phyloP scores from a whole-genome alignment of 2,113 vertebrate species.

The Sclerurus mexicanus region DNA sequence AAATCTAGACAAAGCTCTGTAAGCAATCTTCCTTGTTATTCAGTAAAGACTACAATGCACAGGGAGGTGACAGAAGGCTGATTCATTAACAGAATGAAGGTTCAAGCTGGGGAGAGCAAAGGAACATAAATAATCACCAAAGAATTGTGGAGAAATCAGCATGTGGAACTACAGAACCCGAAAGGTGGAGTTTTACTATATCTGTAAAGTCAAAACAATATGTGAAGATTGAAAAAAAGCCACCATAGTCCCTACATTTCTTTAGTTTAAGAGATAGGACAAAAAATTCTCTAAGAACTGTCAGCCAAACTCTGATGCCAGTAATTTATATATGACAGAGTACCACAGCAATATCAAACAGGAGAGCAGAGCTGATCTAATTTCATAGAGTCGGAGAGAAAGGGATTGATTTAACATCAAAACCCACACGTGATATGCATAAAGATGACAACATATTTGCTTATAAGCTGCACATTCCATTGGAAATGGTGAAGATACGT shows the following conservation, averaged over 20 bases:
- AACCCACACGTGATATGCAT: background rate
- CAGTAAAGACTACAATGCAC: background rate
- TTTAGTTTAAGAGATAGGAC: background rate
- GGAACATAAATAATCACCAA: slow-evolving; percentile 33
- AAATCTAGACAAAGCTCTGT: background rate
- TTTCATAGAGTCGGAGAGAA: background rate
- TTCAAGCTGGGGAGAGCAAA: background rate
- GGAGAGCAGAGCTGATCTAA: background rate
- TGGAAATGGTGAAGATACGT: background rate
- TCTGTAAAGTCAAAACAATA: background rate
- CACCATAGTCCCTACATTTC: background rate
- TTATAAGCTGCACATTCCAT: background rate
- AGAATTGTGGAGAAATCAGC: slow-evolving; percentile 14
- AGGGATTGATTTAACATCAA: background rate
- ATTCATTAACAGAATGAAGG: slow-evolving; percentile 37
- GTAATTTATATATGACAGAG: background rate
- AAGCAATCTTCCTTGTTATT: background rate
- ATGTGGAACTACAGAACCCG: background rate
- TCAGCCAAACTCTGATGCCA: background rate
- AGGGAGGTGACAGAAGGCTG: background rate
- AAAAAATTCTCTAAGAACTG: background rate
- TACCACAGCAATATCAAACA: background rate
- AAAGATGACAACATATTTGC: background rate
- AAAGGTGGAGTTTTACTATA: background rate
- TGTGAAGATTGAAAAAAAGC: background rate